Conservation (phyloP, 92 coral and sea anemone species). For the Heliopora coerulea region DNA sequence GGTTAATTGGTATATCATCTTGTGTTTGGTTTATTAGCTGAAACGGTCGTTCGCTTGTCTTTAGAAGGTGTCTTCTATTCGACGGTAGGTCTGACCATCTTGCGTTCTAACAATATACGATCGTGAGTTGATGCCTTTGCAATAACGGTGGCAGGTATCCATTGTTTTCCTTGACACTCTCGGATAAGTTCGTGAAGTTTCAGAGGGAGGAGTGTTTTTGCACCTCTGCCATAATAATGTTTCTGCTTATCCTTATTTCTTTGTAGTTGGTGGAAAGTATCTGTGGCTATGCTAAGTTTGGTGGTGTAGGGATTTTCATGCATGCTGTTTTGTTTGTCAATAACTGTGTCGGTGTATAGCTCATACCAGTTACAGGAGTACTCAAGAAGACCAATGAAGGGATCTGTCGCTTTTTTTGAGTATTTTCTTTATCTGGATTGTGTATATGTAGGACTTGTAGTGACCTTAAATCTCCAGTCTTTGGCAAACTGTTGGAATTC, state of each 20-base stretch:
- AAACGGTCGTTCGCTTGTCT: neutral
- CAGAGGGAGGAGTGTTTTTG: constrained; percentile 43
- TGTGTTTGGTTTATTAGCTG: neutral
- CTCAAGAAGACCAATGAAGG: constrained; percentile 55
- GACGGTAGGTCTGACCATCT: constrained; percentile 53
- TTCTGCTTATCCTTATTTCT: constrained; percentile 7
- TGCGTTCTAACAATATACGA: constrained; percentile 50
- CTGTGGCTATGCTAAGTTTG: constrained; percentile 35
- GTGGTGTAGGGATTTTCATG: constrained; percentile 28
- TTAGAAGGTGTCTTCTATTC: constrained; percentile 49
- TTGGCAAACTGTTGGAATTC: constrained; percentile 60
- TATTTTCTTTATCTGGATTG: constrained; percentile 37
- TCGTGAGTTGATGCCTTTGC: constrained; percentile 37
- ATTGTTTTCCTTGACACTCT: constrained; percentile 48
- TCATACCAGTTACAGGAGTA: constrained; percentile 59
- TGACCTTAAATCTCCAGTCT: constrained; percentile 59
- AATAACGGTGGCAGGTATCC: constrained; percentile 45
- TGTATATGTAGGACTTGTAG: constrained; percentile 60
- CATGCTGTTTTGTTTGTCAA: constrained; percentile 19
- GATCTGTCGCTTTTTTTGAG: constrained; percentile 47
- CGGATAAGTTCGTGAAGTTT: constrained; percentile 49
- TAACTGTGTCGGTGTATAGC: constrained; percentile 44
- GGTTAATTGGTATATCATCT: neutral
- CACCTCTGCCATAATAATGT: neutral
- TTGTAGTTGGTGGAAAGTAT: constrained; percentile 49